Conservation (phyloP, 2,888 invertebrate genomes). For the Argyresthia albistria region DNA sequence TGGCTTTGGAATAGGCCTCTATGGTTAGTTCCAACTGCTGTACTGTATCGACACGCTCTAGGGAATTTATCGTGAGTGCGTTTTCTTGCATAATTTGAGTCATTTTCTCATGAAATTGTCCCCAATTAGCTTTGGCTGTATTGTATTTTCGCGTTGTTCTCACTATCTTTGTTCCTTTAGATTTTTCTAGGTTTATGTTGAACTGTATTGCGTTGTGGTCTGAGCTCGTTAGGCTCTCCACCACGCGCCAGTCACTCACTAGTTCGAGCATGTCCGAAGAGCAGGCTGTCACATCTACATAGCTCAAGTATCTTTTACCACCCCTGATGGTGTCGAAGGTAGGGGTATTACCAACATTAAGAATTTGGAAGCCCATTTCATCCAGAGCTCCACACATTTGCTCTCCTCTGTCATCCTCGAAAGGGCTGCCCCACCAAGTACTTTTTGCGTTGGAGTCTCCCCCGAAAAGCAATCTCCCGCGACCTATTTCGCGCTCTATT, state of each 20-base stretch:
- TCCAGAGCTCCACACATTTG: not conserved
- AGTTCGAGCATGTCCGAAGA: too few species aligned
- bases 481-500: not conserved
- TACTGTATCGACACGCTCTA: too few species aligned
- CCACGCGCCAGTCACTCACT: too few species aligned
- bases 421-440: conserved; percentile 6
- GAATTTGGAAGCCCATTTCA: not conserved
- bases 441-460: conserved; percentile 7
- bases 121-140: conserved; percentile 12
- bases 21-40: too few species aligned
- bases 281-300: not conserved
- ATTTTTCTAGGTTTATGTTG: not conserved
- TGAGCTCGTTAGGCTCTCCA: not conserved
- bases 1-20: too few species aligned
- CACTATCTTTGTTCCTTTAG: not conserved
- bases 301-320: not conserved
- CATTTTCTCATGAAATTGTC: not conserved
- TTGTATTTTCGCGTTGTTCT: conserved; percentile 11
- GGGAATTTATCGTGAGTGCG: too few species aligned
- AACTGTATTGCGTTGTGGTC: conserved; percentile 9
- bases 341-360: not conserved
- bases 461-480: not conserved
- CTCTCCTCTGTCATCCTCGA: conserved; percentile 5
- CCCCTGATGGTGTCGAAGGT: not conserved
- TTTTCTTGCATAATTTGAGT: too few species aligned